These are phyloP conservation scores for Peromyscus nudipes DNA, from an alignment of 2,797 vertebrate species.

Conservation along the genomic window DNA sequence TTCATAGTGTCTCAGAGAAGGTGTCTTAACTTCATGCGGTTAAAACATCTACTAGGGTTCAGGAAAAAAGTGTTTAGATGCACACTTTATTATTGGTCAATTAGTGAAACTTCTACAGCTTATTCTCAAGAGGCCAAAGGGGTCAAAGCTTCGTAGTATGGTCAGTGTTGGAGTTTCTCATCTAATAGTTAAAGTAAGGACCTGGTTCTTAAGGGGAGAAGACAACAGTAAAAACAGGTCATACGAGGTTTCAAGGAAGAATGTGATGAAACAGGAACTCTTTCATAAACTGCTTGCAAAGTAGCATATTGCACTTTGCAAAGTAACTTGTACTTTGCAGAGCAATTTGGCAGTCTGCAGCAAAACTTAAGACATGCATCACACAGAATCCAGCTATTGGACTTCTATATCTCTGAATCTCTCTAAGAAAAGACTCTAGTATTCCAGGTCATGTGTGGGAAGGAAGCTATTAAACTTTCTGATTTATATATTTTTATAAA, in stretches of 20 bases:
- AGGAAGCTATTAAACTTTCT: neutral
- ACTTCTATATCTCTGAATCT: neutral
- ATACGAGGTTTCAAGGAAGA: neutral
- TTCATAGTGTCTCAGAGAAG: neutral
- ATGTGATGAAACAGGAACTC: slow-evolving; percentile 59
- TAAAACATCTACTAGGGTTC: slow-evolving; percentile 26
- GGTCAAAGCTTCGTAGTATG: neutral
- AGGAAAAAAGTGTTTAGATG: slow-evolving; percentile 28
- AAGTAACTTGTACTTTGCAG: slow-evolving; percentile 27
- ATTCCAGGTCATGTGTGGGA: neutral
- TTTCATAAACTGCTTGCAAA: slow-evolving; percentile 23
- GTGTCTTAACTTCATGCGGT: slow-evolving; percentile 9
- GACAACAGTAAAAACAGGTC: neutral
- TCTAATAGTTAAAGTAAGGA: slow-evolving; percentile 17
- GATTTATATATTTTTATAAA: neutral
- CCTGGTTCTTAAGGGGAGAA: neutral
- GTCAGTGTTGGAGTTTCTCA: neutral
- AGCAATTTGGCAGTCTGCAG: neutral
- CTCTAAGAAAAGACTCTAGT: neutral
- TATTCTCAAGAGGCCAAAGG: neutral
- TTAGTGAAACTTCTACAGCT: neutral
- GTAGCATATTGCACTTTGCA: neutral
- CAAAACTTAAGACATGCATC: neutral
- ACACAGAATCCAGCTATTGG: neutral
- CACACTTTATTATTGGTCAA: neutral